phyloP scores from a whole-genome alignment of 2,113 vertebrate species.

The Gopherus flavomarginatus region DNA sequence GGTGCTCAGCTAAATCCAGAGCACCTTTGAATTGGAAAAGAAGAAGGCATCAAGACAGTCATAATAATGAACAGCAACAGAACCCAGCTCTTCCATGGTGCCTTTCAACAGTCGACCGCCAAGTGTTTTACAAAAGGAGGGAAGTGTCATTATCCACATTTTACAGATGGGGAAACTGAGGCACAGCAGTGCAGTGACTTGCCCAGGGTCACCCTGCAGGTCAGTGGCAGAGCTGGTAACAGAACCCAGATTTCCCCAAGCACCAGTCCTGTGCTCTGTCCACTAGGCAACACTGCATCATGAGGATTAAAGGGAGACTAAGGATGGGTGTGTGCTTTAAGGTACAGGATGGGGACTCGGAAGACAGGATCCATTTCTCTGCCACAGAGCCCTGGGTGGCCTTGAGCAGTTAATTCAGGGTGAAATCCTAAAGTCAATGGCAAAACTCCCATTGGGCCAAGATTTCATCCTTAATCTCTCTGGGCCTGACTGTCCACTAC shows the following conservation, averaged over 20 bases:
- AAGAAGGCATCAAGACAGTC: neutral
- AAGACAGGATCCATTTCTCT: neutral
- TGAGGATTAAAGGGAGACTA: neutral
- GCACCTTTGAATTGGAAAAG: neutral
- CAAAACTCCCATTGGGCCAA: neutral
- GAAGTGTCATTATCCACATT: neutral
- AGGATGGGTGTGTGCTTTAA: neutral
- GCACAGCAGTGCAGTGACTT: neutral
- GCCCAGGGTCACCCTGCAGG: neutral
- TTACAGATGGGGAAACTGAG: neutral
- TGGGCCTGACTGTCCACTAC: neutral
- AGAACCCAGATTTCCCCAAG: neutral
- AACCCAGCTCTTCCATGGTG: neutral
- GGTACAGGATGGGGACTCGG: neutral
- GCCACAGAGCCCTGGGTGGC: neutral
- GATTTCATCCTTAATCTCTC: neutral
- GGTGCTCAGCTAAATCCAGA: neutral
- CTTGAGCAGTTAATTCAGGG: neutral
- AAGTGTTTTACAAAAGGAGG: neutral
- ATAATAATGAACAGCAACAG: neutral
- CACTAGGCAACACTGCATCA: neutral
- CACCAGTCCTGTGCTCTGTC: neutral
- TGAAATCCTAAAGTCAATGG: neutral
- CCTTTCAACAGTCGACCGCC: neutral
- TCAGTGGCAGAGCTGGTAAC: neutral